phyloP scores from a whole-genome alignment of 2,888 invertebrate species.

The Oligia strigilis region DNA sequence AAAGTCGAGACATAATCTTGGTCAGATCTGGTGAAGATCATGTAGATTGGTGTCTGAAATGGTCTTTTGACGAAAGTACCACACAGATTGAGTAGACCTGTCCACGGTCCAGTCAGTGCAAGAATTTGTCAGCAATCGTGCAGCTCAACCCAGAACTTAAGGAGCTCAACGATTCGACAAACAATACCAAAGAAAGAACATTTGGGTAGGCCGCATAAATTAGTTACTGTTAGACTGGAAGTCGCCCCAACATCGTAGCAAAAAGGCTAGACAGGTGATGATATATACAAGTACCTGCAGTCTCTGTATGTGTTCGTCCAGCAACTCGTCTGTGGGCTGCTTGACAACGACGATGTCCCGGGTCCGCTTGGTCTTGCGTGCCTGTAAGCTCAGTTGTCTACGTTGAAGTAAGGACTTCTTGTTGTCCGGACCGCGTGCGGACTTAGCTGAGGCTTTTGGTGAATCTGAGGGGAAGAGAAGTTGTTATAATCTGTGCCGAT shows the following conservation, averaged over 20 bases:
- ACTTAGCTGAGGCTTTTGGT: slow-evolving; percentile 93
- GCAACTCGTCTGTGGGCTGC: slow-evolving; percentile 88
- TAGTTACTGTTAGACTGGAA: no score
- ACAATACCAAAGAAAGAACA: no score
- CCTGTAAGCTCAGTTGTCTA: slow-evolving; percentile 80
- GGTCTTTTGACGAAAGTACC: no score
- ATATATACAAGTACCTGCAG: slow-evolving; percentile 88
- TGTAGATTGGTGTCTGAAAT: no score
- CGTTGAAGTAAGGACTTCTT: slow-evolving; percentile 80
- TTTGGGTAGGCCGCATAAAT: no score
- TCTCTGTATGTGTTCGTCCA: slow-evolving; percentile 94
- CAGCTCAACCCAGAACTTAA: no score
- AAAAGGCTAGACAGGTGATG: background rate
- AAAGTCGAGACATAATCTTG: no score
- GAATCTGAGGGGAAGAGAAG: slow-evolving; percentile 91
- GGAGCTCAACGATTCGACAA: no score
- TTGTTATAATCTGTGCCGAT: background rate
- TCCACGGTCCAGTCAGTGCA: no score
- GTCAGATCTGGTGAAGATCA: no score
- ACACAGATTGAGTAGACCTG: no score
- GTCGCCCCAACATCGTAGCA: background rate
- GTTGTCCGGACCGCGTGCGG: slow-evolving; percentile 73
- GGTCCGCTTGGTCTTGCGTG: slow-evolving; percentile 87
- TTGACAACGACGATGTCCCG: slow-evolving; percentile 96
- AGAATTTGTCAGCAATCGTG: no score